Conservation (phyloP, 53 echinoderm and acorn worm genomes). For the Patiria pectinifera region DNA sequence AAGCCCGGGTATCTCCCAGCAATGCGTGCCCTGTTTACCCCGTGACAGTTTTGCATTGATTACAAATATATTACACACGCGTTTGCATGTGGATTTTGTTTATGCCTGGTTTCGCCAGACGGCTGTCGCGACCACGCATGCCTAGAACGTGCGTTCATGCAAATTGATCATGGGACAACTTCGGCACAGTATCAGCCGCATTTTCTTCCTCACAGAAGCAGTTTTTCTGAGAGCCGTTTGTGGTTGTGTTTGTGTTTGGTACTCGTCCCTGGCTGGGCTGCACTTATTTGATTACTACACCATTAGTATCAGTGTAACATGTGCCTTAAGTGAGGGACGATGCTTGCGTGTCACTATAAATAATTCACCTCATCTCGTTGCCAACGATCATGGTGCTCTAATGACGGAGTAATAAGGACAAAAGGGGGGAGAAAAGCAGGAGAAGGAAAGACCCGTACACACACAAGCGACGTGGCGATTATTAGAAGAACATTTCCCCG, state of each 20-base stretch:
- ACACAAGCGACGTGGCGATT: slow-evolving; percentile 18
- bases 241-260: neutral
- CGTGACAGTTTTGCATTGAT: neutral
- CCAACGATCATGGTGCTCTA: slow-evolving; percentile 38
- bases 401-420: slow-evolving; percentile 26
- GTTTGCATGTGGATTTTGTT: neutral
- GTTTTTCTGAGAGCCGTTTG: neutral
- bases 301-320: slow-evolving; percentile 31
- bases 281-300: slow-evolving; percentile 45
- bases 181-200: neutral
- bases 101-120: neutral
- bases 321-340: neutral
- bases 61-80: too few relatives aligned
- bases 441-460: neutral
- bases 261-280: neutral
- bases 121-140: neutral
- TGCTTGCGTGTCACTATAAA: slow-evolving; percentile 45
- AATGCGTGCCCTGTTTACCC: neutral
- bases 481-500: slow-evolving; percentile 35
- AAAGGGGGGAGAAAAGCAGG: neutral
- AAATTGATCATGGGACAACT: neutral
- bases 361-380: slow-evolving; percentile 33
- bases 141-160: neutral
- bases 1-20: neutral
- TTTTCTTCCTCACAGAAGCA: neutral